A percentile compares a stretch with the other conserved stretches of the same genome.
Conservation (phyloP, 2,888 invertebrate genomes). For the Glaucopsyche alexis region DNA sequence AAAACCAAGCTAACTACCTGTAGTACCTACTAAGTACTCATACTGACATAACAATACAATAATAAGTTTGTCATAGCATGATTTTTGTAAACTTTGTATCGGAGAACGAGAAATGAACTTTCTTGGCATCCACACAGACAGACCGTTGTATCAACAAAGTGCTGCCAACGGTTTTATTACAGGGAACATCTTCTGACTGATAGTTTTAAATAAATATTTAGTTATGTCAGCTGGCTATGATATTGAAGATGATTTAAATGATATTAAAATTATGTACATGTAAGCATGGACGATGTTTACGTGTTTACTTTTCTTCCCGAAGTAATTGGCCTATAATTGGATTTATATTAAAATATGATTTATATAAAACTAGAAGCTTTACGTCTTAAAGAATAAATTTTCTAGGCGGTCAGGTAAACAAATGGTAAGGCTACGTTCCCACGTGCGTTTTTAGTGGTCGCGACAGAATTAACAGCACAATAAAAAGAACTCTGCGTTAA, state of each 20-base stretch:
- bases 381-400: too few species aligned
- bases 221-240: neutral
- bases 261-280: neutral
- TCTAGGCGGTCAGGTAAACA: too few species aligned
- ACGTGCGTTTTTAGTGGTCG: too few species aligned
- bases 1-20: neutral
- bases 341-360: too few species aligned
- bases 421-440: too few species aligned
- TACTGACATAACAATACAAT: neutral
- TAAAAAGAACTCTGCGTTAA: too few species aligned
- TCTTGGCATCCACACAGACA: constrained; percentile 7
- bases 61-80: neutral
- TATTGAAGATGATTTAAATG: neutral
- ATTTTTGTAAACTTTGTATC: neutral
- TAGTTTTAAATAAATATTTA: constrained; percentile 6
- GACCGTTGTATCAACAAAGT: neutral
- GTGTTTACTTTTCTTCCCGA: neutral
- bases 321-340: too few species aligned
- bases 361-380: too few species aligned
- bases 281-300: neutral
- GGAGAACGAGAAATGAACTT: constrained; percentile 2
- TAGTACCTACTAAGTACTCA: too few species aligned
- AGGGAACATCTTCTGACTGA: neutral
- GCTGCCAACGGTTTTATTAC: constrained; percentile 1
- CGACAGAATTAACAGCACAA: too few species aligned